Percentiles rank a stretch among this genome's conserved stretches.
These are phyloP conservation scores for Salpingus planirostris DNA, from an alignment of 2,888 invertebrate genomes.

Conservation along the genomic window DNA sequence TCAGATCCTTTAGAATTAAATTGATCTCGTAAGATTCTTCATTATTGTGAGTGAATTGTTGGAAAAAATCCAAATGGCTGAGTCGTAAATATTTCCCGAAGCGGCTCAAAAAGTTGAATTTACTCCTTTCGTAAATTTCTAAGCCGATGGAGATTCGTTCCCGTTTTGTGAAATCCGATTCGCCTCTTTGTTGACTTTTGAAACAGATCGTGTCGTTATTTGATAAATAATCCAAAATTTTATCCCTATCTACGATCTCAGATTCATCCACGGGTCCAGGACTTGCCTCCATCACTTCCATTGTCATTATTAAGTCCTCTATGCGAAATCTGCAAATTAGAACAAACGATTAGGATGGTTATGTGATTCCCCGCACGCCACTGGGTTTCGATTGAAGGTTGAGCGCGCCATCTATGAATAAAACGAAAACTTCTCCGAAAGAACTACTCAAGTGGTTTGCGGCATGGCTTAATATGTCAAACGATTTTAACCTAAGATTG, in stretches of 20 bases:
- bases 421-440: too few species aligned
- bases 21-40: slow-evolving; percentile 49
- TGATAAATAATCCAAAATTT: slow-evolving; percentile 54
- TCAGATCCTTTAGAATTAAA: slow-evolving; percentile 55
- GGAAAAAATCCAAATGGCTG: slow-evolving; percentile 64
- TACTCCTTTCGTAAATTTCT: slow-evolving; percentile 55
- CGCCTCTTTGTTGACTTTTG: slow-evolving; percentile 74
- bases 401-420: too few species aligned
- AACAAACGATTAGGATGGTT: too few species aligned
- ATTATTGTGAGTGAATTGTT: slow-evolving; percentile 34
- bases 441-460: too few species aligned
- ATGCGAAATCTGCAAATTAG: too few species aligned
- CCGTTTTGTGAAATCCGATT: slow-evolving; percentile 58
- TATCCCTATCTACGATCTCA: not conserved
- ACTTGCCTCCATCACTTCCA: slow-evolving; percentile 28
- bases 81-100: slow-evolving; percentile 64
- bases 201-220: slow-evolving; percentile 57
- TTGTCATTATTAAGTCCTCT: not conserved
- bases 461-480: too few species aligned
- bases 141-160: slow-evolving; percentile 65
- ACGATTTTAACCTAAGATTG: too few species aligned
- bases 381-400: too few species aligned
- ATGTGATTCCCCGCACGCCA: too few species aligned
- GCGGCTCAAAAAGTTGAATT: slow-evolving; percentile 62
- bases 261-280: not conserved